Percentiles rank a stretch among this genome's conserved stretches.
These are phyloP conservation scores for Lacanobia oleracea DNA, from an alignment of 2,888 invertebrate genomes.

Conservation along the genomic window DNA sequence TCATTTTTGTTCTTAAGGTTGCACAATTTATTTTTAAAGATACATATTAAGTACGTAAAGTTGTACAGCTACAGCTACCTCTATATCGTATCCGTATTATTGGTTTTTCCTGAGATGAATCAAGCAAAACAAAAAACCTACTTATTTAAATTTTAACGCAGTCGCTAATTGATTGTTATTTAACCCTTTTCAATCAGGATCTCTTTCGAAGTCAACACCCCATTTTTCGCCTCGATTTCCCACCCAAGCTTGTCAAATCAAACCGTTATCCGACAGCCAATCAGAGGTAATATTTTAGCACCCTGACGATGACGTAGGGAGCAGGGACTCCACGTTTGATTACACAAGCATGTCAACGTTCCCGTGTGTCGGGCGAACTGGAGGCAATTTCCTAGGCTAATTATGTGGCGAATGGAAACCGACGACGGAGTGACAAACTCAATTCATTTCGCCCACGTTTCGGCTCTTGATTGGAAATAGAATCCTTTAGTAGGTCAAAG, in stretches of 20 bases:
- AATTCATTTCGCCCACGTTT: conserved; percentile 72
- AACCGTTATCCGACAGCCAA: conserved; percentile 39
- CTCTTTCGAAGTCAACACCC: neutral
- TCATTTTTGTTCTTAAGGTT: conserved; percentile 4
- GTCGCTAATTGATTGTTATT: neutral
- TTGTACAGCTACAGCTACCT: too few species aligned
- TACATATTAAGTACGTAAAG: too few species aligned
- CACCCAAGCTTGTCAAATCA: conserved; percentile 2
- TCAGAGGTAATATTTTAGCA: conserved; percentile 53
- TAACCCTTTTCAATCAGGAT: conserved; percentile 8
- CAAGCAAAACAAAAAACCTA: too few species aligned
- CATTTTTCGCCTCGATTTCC: conserved; percentile 15
- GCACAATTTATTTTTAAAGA: too few species aligned
- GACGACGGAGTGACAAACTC: conserved; percentile 76
- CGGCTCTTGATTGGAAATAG: conserved; percentile 50
- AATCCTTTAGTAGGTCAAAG: conserved; percentile 51
- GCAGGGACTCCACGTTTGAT: conserved; percentile 56
- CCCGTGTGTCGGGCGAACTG: conserved; percentile 68
- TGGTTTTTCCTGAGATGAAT: too few species aligned
- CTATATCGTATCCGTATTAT: too few species aligned
- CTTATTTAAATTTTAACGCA: too few species aligned
- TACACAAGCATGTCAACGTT: conserved; percentile 59
- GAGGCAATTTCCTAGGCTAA: conserved; percentile 86
- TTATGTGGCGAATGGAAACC: conserved; percentile 85
- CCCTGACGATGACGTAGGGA: conserved; percentile 27